phyloP scores from a whole-genome alignment of 2,888 invertebrate genomes.

The Chymomyza fuscimana region DNA sequence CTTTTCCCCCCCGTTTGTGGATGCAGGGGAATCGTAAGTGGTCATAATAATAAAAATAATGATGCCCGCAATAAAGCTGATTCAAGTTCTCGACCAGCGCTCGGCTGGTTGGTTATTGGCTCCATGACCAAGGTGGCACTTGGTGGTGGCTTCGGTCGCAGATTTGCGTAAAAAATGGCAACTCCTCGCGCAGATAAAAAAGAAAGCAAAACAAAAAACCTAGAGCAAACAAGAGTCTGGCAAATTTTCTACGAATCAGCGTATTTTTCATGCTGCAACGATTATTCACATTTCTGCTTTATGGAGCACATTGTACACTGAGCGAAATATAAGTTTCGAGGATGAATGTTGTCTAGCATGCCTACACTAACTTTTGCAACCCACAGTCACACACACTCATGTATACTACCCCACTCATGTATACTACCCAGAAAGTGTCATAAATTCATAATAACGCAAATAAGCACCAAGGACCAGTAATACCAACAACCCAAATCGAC shows the following conservation, averaged over 20 bases:
- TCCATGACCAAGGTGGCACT: conserved; percentile 23
- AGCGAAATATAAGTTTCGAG: conserved; percentile 20
- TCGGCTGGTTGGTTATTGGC: conserved; percentile 45
- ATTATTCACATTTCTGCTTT: conserved; percentile 58
- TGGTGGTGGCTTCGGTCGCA: conserved; percentile 35
- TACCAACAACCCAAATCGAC: conserved; percentile 25
- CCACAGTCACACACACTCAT: conserved; percentile 9
- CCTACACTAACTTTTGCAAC: conserved; percentile 12
- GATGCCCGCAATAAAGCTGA: conserved; percentile 78
- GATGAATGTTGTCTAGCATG: background rate
- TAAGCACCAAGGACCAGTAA: conserved; percentile 72
- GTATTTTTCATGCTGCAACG: conserved; percentile 73
- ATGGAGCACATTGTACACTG: conserved; percentile 36
- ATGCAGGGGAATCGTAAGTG: conserved; percentile 66
- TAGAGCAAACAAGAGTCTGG: conserved; percentile 14
- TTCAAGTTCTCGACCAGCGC: conserved; percentile 66
- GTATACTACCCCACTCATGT: conserved; percentile 35
- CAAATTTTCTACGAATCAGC: conserved; percentile 66
- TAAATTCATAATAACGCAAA: conserved; percentile 77
- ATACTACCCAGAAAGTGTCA: conserved; percentile 64
- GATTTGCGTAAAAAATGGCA: conserved; percentile 73
- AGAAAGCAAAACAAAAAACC: conserved; percentile 11
- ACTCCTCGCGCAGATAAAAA: conserved; percentile 30
- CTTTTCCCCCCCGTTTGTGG: conserved; percentile 29
- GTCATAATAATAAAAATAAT: conserved; percentile 79